Conservation (phyloP, 2,113 vertebrate genomes). For the Coreoperca whiteheadi region DNA sequence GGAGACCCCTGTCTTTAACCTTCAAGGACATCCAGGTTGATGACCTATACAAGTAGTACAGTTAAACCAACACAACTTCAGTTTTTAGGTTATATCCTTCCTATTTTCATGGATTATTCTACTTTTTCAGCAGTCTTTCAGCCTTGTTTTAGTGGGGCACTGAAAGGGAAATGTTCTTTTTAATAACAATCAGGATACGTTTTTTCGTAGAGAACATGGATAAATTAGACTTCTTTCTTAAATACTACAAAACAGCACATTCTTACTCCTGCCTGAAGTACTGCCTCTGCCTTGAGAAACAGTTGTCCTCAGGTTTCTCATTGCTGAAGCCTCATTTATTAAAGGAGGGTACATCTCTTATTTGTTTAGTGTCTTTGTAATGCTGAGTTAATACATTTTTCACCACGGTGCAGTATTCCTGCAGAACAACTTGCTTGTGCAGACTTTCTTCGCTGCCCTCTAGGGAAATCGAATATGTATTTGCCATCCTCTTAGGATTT, state of each 20-base stretch:
- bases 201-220: constrained; percentile 4
- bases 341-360: constrained; percentile 64
- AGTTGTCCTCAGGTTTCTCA: constrained; percentile 49
- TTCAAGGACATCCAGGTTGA: constrained; percentile 69
- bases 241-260: constrained; percentile 51
- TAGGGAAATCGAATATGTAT: constrained; percentile 83
- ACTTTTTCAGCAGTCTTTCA: constrained; percentile 8
- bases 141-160: neutral
- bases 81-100: constrained; percentile 15
- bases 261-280: constrained; percentile 30
- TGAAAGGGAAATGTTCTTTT: constrained; percentile 26
- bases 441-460: constrained; percentile 65
- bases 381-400: constrained; percentile 74
- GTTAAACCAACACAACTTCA: constrained; percentile 7
- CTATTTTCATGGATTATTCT: constrained; percentile 22
- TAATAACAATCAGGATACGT: neutral
- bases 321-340: constrained; percentile 67
- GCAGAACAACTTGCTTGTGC: constrained; percentile 71
- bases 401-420: constrained; percentile 41
- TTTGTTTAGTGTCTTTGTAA: constrained; percentile 76
- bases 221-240: constrained; percentile 47
- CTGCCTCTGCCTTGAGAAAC: constrained; percentile 44
- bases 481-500: constrained; percentile 76
- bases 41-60: constrained; percentile 34
- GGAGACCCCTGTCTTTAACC: constrained; percentile 59